Evolutionary conservation across 2,113 vertebrate genomes (phyloP).

Genomic region (Lutjanus erythropterus): DNA sequence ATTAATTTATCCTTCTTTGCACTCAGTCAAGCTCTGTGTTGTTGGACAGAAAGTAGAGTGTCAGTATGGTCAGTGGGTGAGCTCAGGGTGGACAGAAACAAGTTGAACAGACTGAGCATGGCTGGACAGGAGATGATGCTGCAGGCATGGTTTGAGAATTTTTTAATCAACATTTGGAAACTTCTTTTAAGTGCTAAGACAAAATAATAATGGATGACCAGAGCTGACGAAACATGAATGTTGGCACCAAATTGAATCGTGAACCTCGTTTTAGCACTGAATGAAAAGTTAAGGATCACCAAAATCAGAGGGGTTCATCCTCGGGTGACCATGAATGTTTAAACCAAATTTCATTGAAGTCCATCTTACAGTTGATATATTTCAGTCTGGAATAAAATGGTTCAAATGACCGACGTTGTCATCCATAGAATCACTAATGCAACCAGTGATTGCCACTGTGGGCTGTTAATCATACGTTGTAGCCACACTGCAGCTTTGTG

Average conservation of each 20-base stretch:
- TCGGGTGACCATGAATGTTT: neutral
- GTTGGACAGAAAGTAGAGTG: neutral
- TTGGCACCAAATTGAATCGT: too few species aligned
- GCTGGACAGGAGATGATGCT: neutral
- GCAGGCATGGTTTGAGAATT: neutral
- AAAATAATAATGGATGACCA: neutral
- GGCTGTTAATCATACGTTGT: neutral
- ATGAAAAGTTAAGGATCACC: neutral
- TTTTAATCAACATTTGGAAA: neutral
- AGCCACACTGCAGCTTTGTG: neutral
- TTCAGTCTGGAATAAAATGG: neutral
- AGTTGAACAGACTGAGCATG: neutral
- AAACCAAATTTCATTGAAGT: neutral
- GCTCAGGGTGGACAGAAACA: neutral
- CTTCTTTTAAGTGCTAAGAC: neutral
- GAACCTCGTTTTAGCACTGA: neutral
- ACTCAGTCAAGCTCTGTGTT: neutral
- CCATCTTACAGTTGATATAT: neutral
- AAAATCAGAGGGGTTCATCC: neutral
- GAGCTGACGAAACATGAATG: neutral
- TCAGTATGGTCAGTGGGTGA: neutral
- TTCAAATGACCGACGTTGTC: neutral
- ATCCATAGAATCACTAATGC: neutral
- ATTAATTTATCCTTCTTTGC: neutral
- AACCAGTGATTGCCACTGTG: neutral